A percentile compares a stretch with the other conserved stretches of the same genome.
phyloP scores from a whole-genome alignment of 1,140 invertebrate genomes.

The Macrocentrus cingulum region DNA sequence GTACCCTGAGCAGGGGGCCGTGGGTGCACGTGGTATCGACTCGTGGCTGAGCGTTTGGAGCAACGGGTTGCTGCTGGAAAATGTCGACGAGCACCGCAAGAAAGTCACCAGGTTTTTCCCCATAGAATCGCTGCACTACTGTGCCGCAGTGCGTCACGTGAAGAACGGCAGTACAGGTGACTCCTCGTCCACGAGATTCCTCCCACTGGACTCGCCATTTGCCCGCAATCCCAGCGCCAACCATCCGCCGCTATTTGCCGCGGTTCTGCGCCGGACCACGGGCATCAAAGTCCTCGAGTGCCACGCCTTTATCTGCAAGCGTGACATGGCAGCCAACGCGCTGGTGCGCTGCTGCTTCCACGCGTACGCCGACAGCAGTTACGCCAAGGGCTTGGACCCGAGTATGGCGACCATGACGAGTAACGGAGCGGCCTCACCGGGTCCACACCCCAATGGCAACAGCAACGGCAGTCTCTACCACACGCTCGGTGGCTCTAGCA shows the following conservation, averaged over 20 bases:
- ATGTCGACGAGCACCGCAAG: constrained; percentile 93
- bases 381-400: constrained; percentile 79
- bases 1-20: constrained; percentile 89
- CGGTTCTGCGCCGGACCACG: constrained; percentile 89
- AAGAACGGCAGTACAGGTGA: constrained; percentile 65
- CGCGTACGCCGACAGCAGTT: constrained; percentile 91
- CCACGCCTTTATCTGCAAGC: constrained; percentile 97
- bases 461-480: constrained; percentile 51
- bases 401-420: constrained; percentile 43
- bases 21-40: constrained; percentile 88
- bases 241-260: constrained; percentile 96
- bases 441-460: constrained; percentile 38
- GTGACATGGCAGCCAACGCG: constrained; percentile 92
- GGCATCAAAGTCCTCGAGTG: constrained; percentile 99
- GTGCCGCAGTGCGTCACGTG: constrained; percentile 91
- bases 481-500: constrained; percentile 53
- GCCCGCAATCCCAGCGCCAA: constrained; percentile 84
- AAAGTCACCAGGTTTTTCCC: constrained; percentile 96
- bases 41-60: constrained; percentile 97
- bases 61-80: constrained; percentile 93
- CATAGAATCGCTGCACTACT: constrained; percentile 95
- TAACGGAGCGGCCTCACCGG: constrained; percentile 44
- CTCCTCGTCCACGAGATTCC: constrained; percentile 75
- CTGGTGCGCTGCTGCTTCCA: constrained; percentile 93
- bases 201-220: constrained; percentile 95